Conservation (phyloP, 2,888 invertebrate genomes). For the Alviniconcha strummeri region DNA sequence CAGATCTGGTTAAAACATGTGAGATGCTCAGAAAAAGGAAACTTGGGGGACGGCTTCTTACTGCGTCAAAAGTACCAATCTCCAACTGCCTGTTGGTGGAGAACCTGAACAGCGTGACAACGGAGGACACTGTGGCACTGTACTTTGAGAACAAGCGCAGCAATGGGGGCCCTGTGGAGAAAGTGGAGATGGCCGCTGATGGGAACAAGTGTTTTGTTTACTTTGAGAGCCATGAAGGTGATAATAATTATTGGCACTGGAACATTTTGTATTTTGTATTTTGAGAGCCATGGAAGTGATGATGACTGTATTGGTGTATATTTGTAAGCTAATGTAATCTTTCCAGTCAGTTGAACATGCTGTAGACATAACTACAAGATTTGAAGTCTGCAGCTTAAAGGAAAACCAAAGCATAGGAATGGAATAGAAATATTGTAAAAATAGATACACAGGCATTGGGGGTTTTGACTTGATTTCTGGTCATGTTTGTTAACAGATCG, state of each 20-base stretch:
- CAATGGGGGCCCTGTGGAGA: constrained; percentile 39
- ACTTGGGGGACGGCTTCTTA: constrained; percentile 10
- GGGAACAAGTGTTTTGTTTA: constrained; percentile 37
- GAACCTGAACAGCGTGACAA: constrained; percentile 12
- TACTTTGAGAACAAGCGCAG: constrained; percentile 46
- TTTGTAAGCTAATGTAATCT: too few species aligned
- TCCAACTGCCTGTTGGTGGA: constrained; percentile 30
- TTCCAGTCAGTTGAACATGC: too few species aligned
- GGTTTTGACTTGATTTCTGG: too few species aligned
- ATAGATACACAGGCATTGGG: too few species aligned
- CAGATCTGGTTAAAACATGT: constrained; percentile 1
- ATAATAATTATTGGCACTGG: not conserved
- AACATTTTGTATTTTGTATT: too few species aligned
- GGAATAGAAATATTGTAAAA: too few species aligned
- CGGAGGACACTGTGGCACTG: constrained; percentile 36
- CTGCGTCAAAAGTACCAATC: constrained; percentile 20
- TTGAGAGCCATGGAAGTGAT: too few species aligned
- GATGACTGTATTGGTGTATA: too few species aligned
- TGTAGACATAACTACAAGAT: too few species aligned
- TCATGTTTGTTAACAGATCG: too few species aligned
- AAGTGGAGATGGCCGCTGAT: constrained; percentile 26
- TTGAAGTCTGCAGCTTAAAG: too few species aligned
- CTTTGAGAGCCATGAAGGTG: constrained; percentile 36
- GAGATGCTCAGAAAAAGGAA: not conserved
- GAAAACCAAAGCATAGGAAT: too few species aligned